A percentile compares a stretch with the other conserved stretches of the same genome.
phyloP scores from a whole-genome alignment of 1,140 invertebrate species.

The Atta colombica region DNA sequence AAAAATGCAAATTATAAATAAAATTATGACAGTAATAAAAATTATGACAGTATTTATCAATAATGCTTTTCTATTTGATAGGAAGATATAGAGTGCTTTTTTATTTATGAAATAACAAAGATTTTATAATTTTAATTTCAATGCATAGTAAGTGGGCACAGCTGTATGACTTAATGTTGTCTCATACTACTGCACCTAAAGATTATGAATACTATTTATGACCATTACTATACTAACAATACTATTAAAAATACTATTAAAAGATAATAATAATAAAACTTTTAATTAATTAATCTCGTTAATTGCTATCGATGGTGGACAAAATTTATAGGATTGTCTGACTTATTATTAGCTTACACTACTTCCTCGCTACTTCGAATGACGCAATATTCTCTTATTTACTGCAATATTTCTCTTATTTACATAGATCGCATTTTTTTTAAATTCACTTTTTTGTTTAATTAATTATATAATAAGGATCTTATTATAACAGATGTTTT shows the following conservation, averaged over 20 bases:
- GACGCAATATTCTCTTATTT: background rate
- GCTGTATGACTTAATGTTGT: background rate
- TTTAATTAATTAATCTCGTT: background rate
- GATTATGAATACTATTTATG: background rate
- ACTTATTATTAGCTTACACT: constrained; percentile 38
- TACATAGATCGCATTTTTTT: background rate
- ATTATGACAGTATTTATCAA: background rate
- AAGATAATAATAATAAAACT: background rate
- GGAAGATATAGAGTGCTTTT: background rate
- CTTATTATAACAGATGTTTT: background rate
- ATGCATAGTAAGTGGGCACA: background rate
- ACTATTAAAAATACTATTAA: too few species aligned
- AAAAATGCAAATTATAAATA: too few species aligned
- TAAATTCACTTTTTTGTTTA: background rate
- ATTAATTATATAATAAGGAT: background rate
- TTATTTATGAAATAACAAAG: background rate
- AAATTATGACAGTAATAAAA: too few species aligned
- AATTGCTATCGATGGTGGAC: background rate
- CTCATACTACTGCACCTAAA: constrained; percentile 4
- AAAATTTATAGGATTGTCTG: background rate
- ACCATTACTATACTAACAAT: too few species aligned
- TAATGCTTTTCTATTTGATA: background rate
- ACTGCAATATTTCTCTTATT: too few species aligned
- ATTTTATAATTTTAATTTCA: background rate
- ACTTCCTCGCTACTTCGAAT: constrained; percentile 10